Base-by-base conservation (phyloP, 2,797 vertebrate genomes). In the Crenuchus spilurus region DNA sequence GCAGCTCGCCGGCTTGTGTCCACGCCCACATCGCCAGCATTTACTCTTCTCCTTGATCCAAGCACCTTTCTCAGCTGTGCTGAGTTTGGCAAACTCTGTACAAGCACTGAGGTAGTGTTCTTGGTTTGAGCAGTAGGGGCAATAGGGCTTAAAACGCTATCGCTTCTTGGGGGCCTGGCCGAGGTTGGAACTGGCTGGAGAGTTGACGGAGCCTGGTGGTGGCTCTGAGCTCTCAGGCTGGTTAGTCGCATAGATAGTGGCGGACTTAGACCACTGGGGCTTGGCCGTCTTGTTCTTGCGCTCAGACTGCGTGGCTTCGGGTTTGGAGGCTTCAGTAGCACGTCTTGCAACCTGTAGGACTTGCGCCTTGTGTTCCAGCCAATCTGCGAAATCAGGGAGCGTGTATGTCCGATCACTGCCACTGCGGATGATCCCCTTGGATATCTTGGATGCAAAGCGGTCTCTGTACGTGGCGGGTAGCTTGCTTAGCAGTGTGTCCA, bases 11-110 rank as follows among this genome's bases (percentile, higher is more conserved):
- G n/a, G n/a, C n/a, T n/a, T n/a, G n/a, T n/a, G n/a, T n/a, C n/a
- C n/a, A n/a, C 41, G 20, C 26, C 58, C 70, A 70, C 65, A 74
- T 28, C 55, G 22, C 70, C 63, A 80, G 35, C 72, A 75, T 14
- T 11, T 44, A 1, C 22, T 30, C 2, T 70, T 52, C 26, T 79
- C 60, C 11, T 49, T 79, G 10, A 79, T 74, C 58, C 42, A 79
- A 3, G 20, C 11, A 7, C 11, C 16, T 26, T 2, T 42, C 18
- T 49, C 44, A 30, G 18, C 6, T 4, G 26, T 55, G 13, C 6
- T 62, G 1, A 78, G 30, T 10, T 70, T 74, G 7, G 8, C 13
- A 9, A 78, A 74, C 13, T 63, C 57, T 1, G 54, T 13, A 42
- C 64, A 72, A 26, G 42, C 54, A 52, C 20, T 68, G 44, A 77